Base-by-base conservation (phyloP, 2,113 vertebrate species). In the Brienomyrus brachyistius region DNA sequence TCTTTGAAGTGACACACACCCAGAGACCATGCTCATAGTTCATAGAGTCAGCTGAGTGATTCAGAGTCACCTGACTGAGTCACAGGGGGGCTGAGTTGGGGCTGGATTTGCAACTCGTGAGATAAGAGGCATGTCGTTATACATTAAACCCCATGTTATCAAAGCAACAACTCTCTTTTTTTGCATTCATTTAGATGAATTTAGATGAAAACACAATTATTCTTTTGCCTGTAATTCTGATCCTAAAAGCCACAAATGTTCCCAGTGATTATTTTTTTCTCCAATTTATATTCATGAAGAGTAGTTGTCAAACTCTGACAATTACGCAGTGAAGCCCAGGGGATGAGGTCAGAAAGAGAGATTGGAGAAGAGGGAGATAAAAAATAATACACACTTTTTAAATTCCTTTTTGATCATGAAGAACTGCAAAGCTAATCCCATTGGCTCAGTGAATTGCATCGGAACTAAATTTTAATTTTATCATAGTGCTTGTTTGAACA, bases 301-400 rank as follows among this genome's bases (percentile, higher is more conserved):
- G 35, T 80, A 80, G 31, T 40, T 51, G 89, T 59, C n/a, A 88
- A 80, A 80, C 74, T 80, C 91, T 90, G 23, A 92, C 89, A 91
- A 77, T 23, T 90, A 89, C 3, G 89, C 47, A 27, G 88, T 48
- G 48, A 40, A 74, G 74, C 86, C 90, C 86, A 59, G 87, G 88
- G 92, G 88, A 91, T 59, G 70, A 89, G 62, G 43, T 90, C 56
- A 90, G 52, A 19, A 87, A 47, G 23, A 70, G 59, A 27, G n/a
- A 66, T 52, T 62, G 88, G 88, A 86, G 51, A 86, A 90, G 90
- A 91, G 62, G 43, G 80, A 91, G 92, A 94, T 95, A 91, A 93
- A 95, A 94, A 91, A 95, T 95, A 93, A 95, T 95, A 93, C 94
- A 95, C 91, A 45, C 90, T 93, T 91, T 91, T 92, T 90, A 89